Evolutionary conservation across 2,113 vertebrate species (phyloP).

Genomic region (Gallinago jamesoni): DNA sequence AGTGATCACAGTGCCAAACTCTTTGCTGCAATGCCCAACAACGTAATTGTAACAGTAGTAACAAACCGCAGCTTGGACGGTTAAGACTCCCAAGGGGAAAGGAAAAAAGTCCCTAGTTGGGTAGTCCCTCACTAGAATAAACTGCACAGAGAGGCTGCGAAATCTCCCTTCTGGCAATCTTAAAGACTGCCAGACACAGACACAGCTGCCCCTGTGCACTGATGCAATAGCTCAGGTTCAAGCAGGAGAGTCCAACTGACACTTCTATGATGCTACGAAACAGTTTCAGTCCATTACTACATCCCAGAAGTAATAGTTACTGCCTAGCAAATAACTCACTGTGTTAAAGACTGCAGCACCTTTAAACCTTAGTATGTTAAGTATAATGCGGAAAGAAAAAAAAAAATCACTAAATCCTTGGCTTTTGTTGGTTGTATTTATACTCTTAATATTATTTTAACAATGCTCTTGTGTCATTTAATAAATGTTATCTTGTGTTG

Average conservation of each 20-base stretch:
- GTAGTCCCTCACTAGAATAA: not conserved
- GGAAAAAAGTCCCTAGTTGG: not conserved
- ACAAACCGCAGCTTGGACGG: not conserved
- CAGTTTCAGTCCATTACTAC: not conserved
- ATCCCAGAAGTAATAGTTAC: not conserved
- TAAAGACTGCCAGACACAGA: not conserved
- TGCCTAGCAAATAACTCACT: not conserved
- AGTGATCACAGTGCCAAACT: not conserved
- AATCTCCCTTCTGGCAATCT: not conserved
- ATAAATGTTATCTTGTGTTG: not conserved
- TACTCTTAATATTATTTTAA: not conserved
- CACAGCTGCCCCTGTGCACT: not conserved
- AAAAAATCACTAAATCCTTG: not conserved
- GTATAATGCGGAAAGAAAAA: not conserved
- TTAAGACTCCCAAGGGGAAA: not conserved
- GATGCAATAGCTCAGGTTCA: not conserved
- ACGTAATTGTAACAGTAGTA: not conserved
- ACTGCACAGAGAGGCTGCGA: not conserved
- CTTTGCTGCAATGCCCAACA: not conserved
- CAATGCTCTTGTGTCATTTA: not conserved
- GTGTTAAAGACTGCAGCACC: not conserved
- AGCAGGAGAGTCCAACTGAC: not conserved
- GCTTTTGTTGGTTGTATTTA: not conserved
- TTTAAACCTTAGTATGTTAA: not conserved
- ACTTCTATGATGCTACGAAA: not conserved